A percentile compares a stretch with the other conserved stretches of the same genome.
Evolutionary conservation across 30 jellyfish, hydroid and myxozoan genomes (phyloP).

Genomic region (Chrysaora quinquecirrha): DNA sequence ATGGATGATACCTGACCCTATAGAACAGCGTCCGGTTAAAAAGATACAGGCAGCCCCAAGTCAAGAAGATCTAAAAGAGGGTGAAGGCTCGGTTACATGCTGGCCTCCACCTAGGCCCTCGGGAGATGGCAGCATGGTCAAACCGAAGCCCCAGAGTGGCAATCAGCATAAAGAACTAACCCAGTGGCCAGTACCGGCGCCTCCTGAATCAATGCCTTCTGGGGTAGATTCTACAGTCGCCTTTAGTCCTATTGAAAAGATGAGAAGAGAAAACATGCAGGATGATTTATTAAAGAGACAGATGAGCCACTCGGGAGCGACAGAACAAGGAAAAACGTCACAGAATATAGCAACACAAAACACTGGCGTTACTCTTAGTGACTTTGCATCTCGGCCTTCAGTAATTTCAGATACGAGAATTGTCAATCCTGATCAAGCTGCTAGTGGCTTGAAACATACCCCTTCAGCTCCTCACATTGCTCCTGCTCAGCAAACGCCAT

Average conservation of each 20-base stretch:
- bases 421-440: not conserved
- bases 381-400: too few species aligned
- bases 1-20: not conserved
- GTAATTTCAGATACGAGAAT: not conserved
- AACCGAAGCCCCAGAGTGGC: conserved; percentile 6
- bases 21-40: not conserved
- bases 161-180: not conserved
- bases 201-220: conserved; percentile 22
- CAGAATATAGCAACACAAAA: not conserved
- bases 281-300: not conserved
- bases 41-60: not conserved
- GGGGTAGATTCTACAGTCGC: not conserved
- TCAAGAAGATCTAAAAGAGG: not conserved
- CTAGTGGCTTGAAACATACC: not conserved
- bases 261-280: not conserved
- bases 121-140: conserved; percentile 3
- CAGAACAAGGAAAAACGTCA: not conserved
- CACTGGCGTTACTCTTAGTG: not conserved
- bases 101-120: conserved; percentile 85
- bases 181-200: conserved; percentile 49
- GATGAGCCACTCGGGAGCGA: not conserved
- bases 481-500: not conserved
- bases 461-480: not conserved
- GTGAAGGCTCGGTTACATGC: conserved; percentile 21
- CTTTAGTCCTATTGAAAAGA: not conserved